Percentiles rank a stretch among this genome's conserved stretches.
phyloP scores from a whole-genome alignment of 2,888 invertebrate genomes.

The Labia minor region DNA sequence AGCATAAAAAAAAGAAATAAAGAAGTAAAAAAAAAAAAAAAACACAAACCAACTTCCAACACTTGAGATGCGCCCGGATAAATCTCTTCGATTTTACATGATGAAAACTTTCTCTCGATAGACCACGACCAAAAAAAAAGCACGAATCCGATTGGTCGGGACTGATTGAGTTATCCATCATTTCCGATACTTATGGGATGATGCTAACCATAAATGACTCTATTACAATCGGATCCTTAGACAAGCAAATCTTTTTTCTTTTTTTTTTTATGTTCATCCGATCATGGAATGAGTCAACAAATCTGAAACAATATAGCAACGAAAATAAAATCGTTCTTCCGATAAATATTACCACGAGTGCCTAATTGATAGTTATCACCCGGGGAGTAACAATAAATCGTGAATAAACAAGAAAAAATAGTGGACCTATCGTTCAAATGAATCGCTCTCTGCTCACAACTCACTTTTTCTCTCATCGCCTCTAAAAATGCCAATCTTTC shows the following conservation, averaged over 20 bases:
- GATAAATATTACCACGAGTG: too few species aligned
- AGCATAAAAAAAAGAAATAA: neutral
- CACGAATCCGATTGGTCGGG: constrained; percentile 8
- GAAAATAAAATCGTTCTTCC: too few species aligned
- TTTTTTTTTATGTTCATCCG: neutral
- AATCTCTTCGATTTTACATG: neutral
- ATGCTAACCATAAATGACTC: constrained; percentile 1
- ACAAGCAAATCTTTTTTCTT: neutral
- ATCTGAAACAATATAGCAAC: too few species aligned
- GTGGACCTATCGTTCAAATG: too few species aligned
- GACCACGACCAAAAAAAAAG: neutral
- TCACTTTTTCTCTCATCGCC: too few species aligned
- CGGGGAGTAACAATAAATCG: too few species aligned
- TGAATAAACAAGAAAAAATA: too few species aligned
- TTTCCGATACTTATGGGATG: constrained; percentile 4
- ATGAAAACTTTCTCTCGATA: neutral
- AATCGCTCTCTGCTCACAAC: too few species aligned
- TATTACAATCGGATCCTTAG: constrained; percentile 7
- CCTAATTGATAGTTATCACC: too few species aligned
- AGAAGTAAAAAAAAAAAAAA: too few species aligned
- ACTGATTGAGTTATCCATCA: constrained; percentile 13
- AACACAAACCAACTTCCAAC: too few species aligned
- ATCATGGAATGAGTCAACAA: neutral
- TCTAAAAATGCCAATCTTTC: too few species aligned
- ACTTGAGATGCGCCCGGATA: neutral